These are phyloP conservation scores for Leptatherina wallacei DNA, from an alignment of 2,797 vertebrate genomes.

Conservation along the genomic window DNA sequence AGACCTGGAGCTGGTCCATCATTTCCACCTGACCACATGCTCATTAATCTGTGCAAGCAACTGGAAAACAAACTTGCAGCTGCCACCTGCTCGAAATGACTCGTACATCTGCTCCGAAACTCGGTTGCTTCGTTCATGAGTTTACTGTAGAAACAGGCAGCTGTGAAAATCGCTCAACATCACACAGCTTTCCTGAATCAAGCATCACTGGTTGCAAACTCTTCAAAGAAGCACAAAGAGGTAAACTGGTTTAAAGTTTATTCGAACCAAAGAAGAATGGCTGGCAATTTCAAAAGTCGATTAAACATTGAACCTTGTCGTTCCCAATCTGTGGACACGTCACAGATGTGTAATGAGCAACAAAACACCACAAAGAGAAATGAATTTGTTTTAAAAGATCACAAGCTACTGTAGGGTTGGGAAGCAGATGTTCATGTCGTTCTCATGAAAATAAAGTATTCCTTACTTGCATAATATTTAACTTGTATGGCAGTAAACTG, in stretches of 20 bases:
- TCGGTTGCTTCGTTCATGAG: constrained; percentile 15
- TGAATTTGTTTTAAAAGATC: neutral
- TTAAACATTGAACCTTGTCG: neutral
- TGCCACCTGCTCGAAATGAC: constrained; percentile 44
- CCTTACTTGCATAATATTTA: neutral
- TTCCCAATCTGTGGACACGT: neutral
- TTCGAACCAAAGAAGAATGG: neutral
- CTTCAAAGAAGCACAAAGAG: neutral
- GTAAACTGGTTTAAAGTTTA: neutral
- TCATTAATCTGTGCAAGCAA: constrained; percentile 44
- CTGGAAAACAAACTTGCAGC: constrained; percentile 47
- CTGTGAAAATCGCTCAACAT: neutral
- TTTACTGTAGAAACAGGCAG: constrained; percentile 16
- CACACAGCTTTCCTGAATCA: neutral
- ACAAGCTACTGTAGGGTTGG: neutral
- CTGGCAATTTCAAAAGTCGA: neutral
- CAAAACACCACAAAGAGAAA: neutral
- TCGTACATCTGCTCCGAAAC: constrained; percentile 38
- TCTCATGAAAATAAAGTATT: neutral
- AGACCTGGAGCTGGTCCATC: constrained; percentile 31
- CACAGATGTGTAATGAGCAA: neutral
- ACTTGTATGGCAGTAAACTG: neutral
- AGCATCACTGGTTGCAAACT: neutral
- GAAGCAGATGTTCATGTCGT: neutral
- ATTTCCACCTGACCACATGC: constrained; percentile 26